Percentiles rank a stretch among this genome's conserved stretches.
Evolutionary conservation across 2,797 vertebrate genomes (phyloP).

Genomic region (Vipera latastei): DNA sequence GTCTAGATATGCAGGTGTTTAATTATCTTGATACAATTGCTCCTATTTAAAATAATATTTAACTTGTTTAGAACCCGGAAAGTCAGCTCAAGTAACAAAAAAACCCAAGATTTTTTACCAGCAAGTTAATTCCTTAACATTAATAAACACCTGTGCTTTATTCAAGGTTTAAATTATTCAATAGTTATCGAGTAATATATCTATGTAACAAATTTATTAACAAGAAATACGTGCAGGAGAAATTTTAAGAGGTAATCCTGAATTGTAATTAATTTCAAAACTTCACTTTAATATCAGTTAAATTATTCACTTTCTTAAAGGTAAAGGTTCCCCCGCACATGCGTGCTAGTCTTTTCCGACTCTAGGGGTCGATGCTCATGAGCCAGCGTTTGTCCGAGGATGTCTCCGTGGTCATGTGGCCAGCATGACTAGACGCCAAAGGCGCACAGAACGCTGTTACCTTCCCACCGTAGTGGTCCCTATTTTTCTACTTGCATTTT

Average conservation of each 20-base stretch:
- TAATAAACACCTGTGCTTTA: slow-evolving; percentile 15
- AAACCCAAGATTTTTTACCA: background rate
- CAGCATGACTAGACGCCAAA: too few relatives aligned
- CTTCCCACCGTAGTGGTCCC: too few relatives aligned
- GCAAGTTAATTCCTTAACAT: slow-evolving; percentile 2
- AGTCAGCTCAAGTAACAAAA: slow-evolving; percentile 1
- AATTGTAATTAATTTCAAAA: slow-evolving; percentile 17
- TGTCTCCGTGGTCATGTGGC: too few relatives aligned
- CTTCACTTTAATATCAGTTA: background rate
- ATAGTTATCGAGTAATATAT: slow-evolving; percentile 16
- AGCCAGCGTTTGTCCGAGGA: too few relatives aligned
- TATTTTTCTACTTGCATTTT: too few relatives aligned
- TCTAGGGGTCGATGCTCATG: too few relatives aligned
- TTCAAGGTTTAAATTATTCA: slow-evolving; percentile 19
- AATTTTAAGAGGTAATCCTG: slow-evolving; percentile 23
- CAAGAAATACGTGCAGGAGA: slow-evolving; percentile 14
- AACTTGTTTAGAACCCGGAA: background rate
- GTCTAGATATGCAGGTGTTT: background rate
- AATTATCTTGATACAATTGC: background rate
- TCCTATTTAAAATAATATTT: slow-evolving; percentile 2
- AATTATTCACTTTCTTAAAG: background rate
- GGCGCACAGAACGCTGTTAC: too few relatives aligned
- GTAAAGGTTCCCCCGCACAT: too few relatives aligned
- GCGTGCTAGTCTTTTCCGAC: too few relatives aligned
- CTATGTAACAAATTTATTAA: slow-evolving; percentile 16